Evolutionary conservation across 2,888 invertebrate genomes (phyloP), one percentile per base, ranked within the genome.

Genomic region (Trissolcus japonicus): DNA sequence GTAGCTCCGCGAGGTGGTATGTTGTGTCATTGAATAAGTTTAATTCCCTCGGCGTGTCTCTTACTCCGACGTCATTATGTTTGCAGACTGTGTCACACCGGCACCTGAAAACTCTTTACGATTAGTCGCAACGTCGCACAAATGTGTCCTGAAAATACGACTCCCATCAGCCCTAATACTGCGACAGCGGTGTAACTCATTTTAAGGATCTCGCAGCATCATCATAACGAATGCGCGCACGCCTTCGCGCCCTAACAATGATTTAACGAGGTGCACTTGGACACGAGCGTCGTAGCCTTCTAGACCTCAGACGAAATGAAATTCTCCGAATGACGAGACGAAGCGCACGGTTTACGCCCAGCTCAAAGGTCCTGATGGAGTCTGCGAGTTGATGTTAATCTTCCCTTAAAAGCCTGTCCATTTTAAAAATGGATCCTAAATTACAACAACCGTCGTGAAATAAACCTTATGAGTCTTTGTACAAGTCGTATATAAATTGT

Each of bases 1-100:
- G 35, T 35, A 11, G 35, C 35, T 35, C 9, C 9, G 35, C 35
- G 41, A 62, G 50, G 62, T 56, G 61, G 69, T 69, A 56, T 69
- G 62, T 69, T 62, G 62, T 56, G 56, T 69, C 69, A 41, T 69
- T 69, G 50, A 61, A 69, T 69, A 69, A 69, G 61, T 69, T 69
- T 54, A 69, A 56, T 56, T 69, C 56, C 29, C 61, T 51, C 56
- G 61, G 68, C 54, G 68, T 35, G 35, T 35, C 35, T 35, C 35
- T 11, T 56, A 56, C 69, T 51, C n/a, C 55, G 46, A 43, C 57
- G 51, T 50, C 41, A 62, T 61, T 62, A 62, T 71, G 71, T 72
- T 46, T 72, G 71, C 43, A 60, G 54, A 46, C 25, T 41, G 46
- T 43, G 55, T 68, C 51, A 68, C 54, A 43, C 54, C 60, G 60